Evolutionary conservation across 1,140 invertebrate genomes (phyloP), one percentile per base, ranked within the genome.

Genomic region (Monochamus saltuarius): DNA sequence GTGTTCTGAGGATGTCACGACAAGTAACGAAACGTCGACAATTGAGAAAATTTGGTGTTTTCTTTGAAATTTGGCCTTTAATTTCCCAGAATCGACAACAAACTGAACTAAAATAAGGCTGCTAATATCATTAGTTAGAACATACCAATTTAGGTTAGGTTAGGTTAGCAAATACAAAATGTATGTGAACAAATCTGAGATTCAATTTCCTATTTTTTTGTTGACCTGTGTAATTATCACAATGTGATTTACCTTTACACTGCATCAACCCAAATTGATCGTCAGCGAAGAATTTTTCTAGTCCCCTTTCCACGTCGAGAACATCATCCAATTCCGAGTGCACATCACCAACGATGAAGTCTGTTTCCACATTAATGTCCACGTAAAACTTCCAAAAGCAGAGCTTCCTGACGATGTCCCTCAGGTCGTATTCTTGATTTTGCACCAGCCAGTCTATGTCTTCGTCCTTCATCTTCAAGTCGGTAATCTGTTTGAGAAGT

Each of bases 281-380:
- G 3, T 52, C 13, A 17, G 58, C 16, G 47, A 74, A 72, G 49
- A 73, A 72, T 10, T 53, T 46, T 38, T 61, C 55, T 19, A 70
- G 50, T 11, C 55, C 70, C 50, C 64, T 46, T 53, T 66, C 57
- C 4, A 72, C 65, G 51, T 73, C 69, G 7, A 70, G 22, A 7
- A 67, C 45, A 3, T 69, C 64, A 56, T 71, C 66, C 17, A 56
- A 56, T n/a, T 63, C 52, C 1, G 80, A 80, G 34, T 78, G 78
- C 1, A 78, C 68, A 52, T 82, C 81, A 0, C 81, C 81, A 0
- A 36, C 55, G 8, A 79, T 67, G 0, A 66, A 65, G 2, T 78
- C 72, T 0, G 59, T 53, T 2, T 72, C 70, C 0, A 81, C 57
- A 1, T 77, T 73, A 16, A 78, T 51, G 7, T 62, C 55, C 2